phyloP scores from a whole-genome alignment of 2,888 invertebrate genomes.

The Agrotis exclamationis region DNA sequence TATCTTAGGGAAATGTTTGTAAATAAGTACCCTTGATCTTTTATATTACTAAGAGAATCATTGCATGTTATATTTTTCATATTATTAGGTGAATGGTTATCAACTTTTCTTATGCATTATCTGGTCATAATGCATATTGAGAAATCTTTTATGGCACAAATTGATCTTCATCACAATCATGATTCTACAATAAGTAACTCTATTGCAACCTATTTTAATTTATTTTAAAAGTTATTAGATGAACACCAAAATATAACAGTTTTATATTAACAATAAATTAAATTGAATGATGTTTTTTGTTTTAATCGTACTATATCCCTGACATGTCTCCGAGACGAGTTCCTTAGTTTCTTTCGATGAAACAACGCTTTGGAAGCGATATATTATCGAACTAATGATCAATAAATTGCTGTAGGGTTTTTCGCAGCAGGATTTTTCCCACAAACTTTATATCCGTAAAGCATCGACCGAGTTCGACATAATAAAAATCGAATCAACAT shows the following conservation, averaged over 20 bases:
- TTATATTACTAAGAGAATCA: slow-evolving; percentile 77
- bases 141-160: slow-evolving; percentile 80
- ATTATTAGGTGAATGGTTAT: slow-evolving; percentile 79
- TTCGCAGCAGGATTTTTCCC: no score
- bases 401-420: no score
- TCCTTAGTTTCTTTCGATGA: no score
- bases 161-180: slow-evolving; percentile 85
- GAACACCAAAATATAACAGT: slow-evolving; percentile 80
- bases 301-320: slow-evolving; percentile 5
- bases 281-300: slow-evolving; percentile 49
- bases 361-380: no score
- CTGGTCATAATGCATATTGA: slow-evolving; percentile 87
- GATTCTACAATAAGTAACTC: slow-evolving; percentile 75
- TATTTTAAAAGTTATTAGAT: slow-evolving; percentile 70
- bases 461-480: no score
- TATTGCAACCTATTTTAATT: slow-evolving; percentile 69
- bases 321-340: background rate
- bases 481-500: no score
- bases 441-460: no score
- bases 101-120: slow-evolving; percentile 86
- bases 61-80: slow-evolving; percentile 82
- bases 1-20: slow-evolving; percentile 80
- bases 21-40: slow-evolving; percentile 83
- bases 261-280: slow-evolving; percentile 77
- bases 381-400: no score